Base-by-base conservation (phyloP, 2,888 invertebrate species). In the Philopedon plagiatum region DNA sequence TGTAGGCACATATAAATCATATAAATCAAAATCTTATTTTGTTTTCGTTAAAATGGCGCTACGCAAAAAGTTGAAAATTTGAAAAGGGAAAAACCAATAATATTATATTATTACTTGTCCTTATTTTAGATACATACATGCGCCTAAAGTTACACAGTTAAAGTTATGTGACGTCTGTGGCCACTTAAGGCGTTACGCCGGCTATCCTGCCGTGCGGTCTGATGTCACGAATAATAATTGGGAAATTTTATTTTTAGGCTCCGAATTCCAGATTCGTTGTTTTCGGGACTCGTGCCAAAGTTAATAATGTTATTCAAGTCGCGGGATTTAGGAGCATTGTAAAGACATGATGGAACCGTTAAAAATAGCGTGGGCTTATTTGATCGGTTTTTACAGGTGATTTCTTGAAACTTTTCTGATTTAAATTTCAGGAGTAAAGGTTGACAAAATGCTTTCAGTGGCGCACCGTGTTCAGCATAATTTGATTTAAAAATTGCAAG, bases 241-340 rank as follows among this genome's bases (percentile, higher is more conserved):
- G 63, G 63, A 69, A 69, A 57, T 23, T 54, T 69, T 69, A 69
- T 69, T 69, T 69, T 69, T 62, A 57, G 62, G n/a, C 4, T 29
- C 18, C 41, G 57, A 41, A 63, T 62, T 69, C 69, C 56, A 69
- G 62, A 62, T 32, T 56, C 56, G 70, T 70, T 70, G 70, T 70
- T 64, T 70, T 69, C 58, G 70, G 70, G 63, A 63, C 64, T 64
- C 64, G 63, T 70, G 70, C 70, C 70, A 70, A 70, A 54, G 18
- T 46, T 64, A 58, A 64, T 70, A 70, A 58, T 58, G 63, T 58
- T 58, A 64, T 56, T 68, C 49, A 41, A 44, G 37, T 49, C 57
- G 62, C n/a, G 39, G 49, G 70, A 70, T 11, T 51, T 57, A 29
- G 60, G 37, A 58, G 54, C 64, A 70, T 70, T 70, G 64, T 70